A percentile compares a stretch with the other conserved stretches of the same genome.
These are phyloP conservation scores for Pomacea canaliculata DNA, from an alignment of 2,888 invertebrate species.

Conservation along the genomic window DNA sequence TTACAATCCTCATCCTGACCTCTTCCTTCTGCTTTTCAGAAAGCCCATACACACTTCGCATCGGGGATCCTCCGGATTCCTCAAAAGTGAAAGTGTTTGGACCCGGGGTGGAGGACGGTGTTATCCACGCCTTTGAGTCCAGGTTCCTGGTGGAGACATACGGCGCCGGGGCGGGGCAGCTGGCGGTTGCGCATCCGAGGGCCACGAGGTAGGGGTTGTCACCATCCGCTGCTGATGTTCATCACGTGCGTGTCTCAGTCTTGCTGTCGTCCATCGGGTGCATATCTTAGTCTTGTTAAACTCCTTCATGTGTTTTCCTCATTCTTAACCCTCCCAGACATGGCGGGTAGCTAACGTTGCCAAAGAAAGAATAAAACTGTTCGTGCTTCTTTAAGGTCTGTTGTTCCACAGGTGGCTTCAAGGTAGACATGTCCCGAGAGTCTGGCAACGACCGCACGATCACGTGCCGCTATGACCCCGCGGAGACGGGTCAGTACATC, in stretches of 20 bases:
- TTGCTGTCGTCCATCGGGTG: no score
- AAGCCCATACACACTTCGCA: slow-evolving; percentile 92
- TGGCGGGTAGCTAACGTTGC: no score
- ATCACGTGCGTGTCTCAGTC: no score
- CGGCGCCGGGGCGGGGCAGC: slow-evolving; percentile 98
- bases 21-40: slow-evolving; percentile 75
- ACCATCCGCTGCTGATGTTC: background rate
- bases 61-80: slow-evolving; percentile 97
- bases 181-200: slow-evolving; percentile 98
- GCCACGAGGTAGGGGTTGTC: slow-evolving; percentile 80
- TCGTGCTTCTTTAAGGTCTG: no score
- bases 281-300: no score
- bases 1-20: no score
- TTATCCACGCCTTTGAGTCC: slow-evolving; percentile 96
- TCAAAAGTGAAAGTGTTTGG: slow-evolving; percentile 97
- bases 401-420: slow-evolving; percentile 84
- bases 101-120: slow-evolving; percentile 97
- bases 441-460: slow-evolving; percentile 97
- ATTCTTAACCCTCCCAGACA: no score
- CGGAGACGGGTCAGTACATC: slow-evolving; percentile 97
- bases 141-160: slow-evolving; percentile 99
- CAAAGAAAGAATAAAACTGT: no score
- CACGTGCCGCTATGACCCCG: slow-evolving; percentile 97
- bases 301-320: no score
- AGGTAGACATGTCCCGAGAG: slow-evolving; percentile 98